These are phyloP conservation scores for Bembecia ichneumoniformis DNA, from an alignment of 2,888 invertebrate genomes.

Conservation along the genomic window DNA sequence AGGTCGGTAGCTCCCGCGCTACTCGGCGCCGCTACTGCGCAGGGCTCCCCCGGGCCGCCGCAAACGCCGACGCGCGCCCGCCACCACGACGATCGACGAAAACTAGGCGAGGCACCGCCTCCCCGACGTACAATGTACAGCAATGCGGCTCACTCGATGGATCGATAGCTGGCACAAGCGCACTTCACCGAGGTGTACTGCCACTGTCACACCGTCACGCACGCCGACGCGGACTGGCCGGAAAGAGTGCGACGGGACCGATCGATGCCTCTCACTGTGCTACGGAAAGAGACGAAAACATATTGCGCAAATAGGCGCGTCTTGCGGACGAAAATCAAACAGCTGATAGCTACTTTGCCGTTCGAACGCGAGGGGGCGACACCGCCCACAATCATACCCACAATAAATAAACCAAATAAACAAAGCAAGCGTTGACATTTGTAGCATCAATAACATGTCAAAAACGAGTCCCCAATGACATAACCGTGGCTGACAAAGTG, in stretches of 20 bases:
- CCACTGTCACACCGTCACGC: slow-evolving; percentile 38
- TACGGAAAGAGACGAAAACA: slow-evolving; percentile 61
- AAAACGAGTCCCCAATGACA: neutral
- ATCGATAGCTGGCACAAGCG: slow-evolving; percentile 68
- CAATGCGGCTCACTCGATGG: slow-evolving; percentile 66
- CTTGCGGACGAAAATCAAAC: slow-evolving; percentile 57
- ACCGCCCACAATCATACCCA: slow-evolving; percentile 34
- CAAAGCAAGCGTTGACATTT: slow-evolving; percentile 20
- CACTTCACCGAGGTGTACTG: slow-evolving; percentile 22
- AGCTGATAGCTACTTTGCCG: slow-evolving; percentile 41
- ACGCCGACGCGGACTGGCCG: slow-evolving; percentile 31
- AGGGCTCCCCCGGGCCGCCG: slow-evolving; percentile 55
- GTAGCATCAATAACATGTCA: slow-evolving; percentile 14
- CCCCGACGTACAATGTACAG: slow-evolving; percentile 73
- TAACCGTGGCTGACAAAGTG: too few species aligned
- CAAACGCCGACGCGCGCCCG: slow-evolving; percentile 54
- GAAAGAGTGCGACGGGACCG: slow-evolving; percentile 48
- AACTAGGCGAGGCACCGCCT: slow-evolving; percentile 70
- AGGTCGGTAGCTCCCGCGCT: slow-evolving; percentile 56
- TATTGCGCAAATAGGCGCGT: slow-evolving; percentile 56
- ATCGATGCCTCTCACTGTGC: slow-evolving; percentile 45
- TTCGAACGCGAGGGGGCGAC: slow-evolving; percentile 23
- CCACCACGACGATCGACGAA: slow-evolving; percentile 57
- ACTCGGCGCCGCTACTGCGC: slow-evolving; percentile 47
- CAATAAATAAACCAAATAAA: too few species aligned